Evolutionary conservation across 2,888 invertebrate genomes (phyloP).

Genomic region (Hesperia comma): DNA sequence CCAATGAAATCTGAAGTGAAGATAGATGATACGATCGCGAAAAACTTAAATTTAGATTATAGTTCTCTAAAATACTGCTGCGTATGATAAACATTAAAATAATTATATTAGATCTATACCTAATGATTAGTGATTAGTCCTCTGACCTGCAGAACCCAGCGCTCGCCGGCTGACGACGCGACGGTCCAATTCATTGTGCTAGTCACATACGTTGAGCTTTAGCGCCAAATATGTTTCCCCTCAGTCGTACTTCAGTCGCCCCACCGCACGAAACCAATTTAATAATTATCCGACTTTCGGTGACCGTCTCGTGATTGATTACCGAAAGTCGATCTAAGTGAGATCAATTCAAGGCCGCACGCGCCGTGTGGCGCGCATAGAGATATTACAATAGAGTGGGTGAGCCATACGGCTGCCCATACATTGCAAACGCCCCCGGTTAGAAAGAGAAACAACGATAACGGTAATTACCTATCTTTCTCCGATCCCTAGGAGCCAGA

Average conservation of each 20-base stretch:
- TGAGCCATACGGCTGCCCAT: too few species aligned
- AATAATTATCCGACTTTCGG: conserved; percentile 31
- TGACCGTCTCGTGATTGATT: conserved; percentile 1
- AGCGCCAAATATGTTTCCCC: conserved; percentile 31
- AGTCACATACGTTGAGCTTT: conserved; percentile 43
- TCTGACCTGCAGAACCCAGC: conserved; percentile 37
- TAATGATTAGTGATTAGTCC: conserved; percentile 49
- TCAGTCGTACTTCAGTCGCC: background rate
- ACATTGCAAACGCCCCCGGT: too few species aligned
- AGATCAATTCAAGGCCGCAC: conserved; percentile 45
- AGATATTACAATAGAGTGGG: too few species aligned
- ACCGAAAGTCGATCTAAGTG: conserved; percentile 37
- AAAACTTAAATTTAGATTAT: conserved; percentile 78
- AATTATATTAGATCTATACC: conserved; percentile 79
- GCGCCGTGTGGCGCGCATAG: background rate
- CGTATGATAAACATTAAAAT: conserved; percentile 79
- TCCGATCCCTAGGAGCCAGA: too few species aligned
- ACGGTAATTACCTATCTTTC: too few species aligned
- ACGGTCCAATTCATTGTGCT: conserved; percentile 16
- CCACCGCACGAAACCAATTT: conserved; percentile 5
- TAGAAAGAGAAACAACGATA: too few species aligned
- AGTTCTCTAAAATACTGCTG: conserved; percentile 81
- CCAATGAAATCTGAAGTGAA: conserved; percentile 58
- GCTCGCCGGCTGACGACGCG: conserved; percentile 29
- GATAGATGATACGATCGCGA: conserved; percentile 47